Base-by-base conservation (phyloP, 2,113 vertebrate genomes). In the Ophthalmolycus amberensis region DNA sequence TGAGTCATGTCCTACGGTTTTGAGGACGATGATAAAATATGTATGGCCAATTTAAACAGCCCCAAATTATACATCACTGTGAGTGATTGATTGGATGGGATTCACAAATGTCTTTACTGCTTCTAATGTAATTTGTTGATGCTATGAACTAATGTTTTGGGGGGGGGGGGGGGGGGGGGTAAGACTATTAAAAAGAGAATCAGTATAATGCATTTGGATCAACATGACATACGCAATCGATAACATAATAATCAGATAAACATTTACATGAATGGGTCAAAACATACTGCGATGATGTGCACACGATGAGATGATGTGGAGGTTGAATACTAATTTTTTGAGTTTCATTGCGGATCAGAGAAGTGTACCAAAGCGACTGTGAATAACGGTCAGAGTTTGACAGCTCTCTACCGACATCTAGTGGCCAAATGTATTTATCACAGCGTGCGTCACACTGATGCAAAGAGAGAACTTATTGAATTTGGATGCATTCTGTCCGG, bases 401-500 rank as follows among this genome's bases (percentile, higher is more conserved):
- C 40, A 32, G 62, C 20, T 75, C 64, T 74, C 79, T 92, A 80
- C 78, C 65, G 86, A 93, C 94, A 94, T 90, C 95, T 93, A 88
- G 94, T 91, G 95, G 78, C 15, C 16, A 18, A 27, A 11, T 3
- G 2, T 3, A 56, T 56, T 37, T 18, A 85, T 83, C 64, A 85
- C 85, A 79, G 5, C n/a, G 18, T 34, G 40, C 11, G 5, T 60
- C 27, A 11, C 14, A 6, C 29, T 52, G 42, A 37, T 48, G 68
- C 40, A 62, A 1, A 6, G 6, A 0, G 8, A 7, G 16, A 5
- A 20, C 1, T 14, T 12, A 15, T 0, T 14, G 4, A 3, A 54
- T 7, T 40, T 20, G 9, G 22, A 68, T 65, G 67, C 59, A 54
- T 58, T 75, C 52, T 11, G 16, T 50, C 25, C 3, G 25, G 5